Conservation (phyloP, 2,113 vertebrate species). For the Morphnarchus princeps region DNA sequence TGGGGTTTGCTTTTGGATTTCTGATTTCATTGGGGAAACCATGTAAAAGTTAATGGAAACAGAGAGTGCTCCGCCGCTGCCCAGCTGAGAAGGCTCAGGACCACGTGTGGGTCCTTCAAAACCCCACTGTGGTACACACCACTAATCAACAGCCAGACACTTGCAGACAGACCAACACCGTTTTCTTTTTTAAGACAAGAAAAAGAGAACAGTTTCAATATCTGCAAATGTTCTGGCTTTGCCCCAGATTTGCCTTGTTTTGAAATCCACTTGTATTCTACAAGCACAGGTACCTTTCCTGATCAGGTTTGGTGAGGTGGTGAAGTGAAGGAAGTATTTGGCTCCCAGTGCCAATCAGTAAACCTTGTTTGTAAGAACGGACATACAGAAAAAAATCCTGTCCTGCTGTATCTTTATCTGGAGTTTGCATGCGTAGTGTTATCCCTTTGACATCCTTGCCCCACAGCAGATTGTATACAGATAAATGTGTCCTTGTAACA, state of each 20-base stretch:
- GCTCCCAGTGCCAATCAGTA: neutral
- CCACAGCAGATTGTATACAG: neutral
- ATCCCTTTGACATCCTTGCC: neutral
- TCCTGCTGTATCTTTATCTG: neutral
- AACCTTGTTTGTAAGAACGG: neutral
- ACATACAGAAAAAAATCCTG: neutral
- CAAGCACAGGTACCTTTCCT: neutral
- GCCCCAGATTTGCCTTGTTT: neutral
- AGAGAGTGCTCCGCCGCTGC: neutral
- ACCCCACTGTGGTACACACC: neutral
- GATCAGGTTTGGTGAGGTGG: neutral
- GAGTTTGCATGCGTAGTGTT: neutral
- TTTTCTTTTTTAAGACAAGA: neutral
- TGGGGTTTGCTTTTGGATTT: neutral
- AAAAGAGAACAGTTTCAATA: neutral
- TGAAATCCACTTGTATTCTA: neutral
- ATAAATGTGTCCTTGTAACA: neutral
- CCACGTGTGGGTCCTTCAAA: neutral
- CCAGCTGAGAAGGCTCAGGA: neutral
- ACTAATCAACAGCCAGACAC: neutral
- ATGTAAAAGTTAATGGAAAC: neutral
- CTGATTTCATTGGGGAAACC: neutral
- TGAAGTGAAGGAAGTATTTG: neutral
- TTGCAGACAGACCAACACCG: neutral
- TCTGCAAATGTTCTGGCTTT: neutral